Base-by-base conservation (phyloP, 2,113 vertebrate species). In the Dipodomys ordii region DNA sequence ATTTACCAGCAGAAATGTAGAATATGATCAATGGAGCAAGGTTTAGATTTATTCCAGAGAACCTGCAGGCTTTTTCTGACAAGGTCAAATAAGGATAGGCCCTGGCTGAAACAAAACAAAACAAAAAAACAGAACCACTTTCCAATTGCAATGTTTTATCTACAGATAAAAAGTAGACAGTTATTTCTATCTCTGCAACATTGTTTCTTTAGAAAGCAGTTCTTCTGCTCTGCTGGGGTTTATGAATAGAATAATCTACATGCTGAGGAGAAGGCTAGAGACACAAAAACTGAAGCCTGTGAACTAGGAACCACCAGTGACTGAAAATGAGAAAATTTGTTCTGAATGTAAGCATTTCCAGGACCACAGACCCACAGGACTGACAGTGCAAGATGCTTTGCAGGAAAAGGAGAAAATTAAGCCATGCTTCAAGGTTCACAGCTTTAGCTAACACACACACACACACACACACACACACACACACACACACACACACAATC, bases 201-300 rank as follows among this genome's bases (percentile, higher is more conserved):
- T 6, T 19, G 39, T 89, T 93, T 28, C 44, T 94, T 39, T 77
- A 83, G 86, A 77, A 87, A 82, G 44, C 25, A 39, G 67, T 19
- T 83, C 16, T 10, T 44, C 60, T 79, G 83, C 13, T 32, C 49
- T 11, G 11, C 53, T 68, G 28, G 25, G 49, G 8, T 78, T 83
- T 87, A 81, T 76, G 88, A 77, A 82, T 9, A 95, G 79, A 80
- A 46, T 60, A 87, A 16, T 90, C 57, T 53, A 53, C 3, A 2
- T 2, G 30, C 57, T 28, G 22, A 49, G 2, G 30, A 44, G 65
- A 57, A 82, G 62, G 62, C 62, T 81, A 20, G 72, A 72, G 67
- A 89, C 72, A 86, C 39, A 81, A 87, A 82, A 83, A 46, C 28
- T 6, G 60, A 79, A 83, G 85, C n/a, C 77, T 68, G 19, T 30